Conservation (phyloP, 2,113 vertebrate genomes). For the Megaleporinus macrocephalus region DNA sequence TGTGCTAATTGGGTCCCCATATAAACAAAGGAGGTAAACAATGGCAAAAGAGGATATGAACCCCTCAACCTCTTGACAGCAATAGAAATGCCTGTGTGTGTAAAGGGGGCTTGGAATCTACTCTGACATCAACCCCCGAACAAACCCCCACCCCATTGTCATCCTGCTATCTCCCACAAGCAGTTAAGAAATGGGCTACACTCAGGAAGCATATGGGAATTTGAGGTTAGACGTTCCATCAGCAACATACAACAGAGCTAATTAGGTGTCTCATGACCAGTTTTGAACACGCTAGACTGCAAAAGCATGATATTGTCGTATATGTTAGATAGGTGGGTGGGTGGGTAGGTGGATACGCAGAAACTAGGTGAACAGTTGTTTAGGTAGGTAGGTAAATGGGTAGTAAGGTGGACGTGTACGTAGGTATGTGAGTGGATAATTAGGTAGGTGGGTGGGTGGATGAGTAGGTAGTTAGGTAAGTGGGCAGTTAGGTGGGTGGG, state of each 20-base stretch:
- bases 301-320: too few relatives aligned
- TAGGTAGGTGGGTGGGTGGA: too few relatives aligned
- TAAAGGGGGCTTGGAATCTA: conserved; percentile 5
- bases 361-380: too few relatives aligned
- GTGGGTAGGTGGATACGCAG: too few relatives aligned
- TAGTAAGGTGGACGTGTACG: too few relatives aligned
- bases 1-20: conserved; percentile 45
- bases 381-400: too few relatives aligned
- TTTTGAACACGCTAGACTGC: too few relatives aligned
- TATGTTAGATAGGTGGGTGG: too few relatives aligned
- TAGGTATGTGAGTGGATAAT: too few relatives aligned
- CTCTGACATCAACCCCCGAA: background rate
- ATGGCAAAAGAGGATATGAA: conserved; percentile 44
- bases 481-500: too few relatives aligned
- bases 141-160: background rate
- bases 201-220: conserved; percentile 26
- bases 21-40: conserved; percentile 54
- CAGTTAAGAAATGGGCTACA: conserved; percentile 17
- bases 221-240: conserved; percentile 28
- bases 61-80: conserved; percentile 9
- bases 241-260: background rate
- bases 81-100: conserved; percentile 26
- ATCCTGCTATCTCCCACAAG: conserved; percentile 17
- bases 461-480: too few relatives aligned
- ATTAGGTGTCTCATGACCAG: background rate